Base-by-base conservation (phyloP, 2,888 invertebrate species). In the Danaus chrysippus region DNA sequence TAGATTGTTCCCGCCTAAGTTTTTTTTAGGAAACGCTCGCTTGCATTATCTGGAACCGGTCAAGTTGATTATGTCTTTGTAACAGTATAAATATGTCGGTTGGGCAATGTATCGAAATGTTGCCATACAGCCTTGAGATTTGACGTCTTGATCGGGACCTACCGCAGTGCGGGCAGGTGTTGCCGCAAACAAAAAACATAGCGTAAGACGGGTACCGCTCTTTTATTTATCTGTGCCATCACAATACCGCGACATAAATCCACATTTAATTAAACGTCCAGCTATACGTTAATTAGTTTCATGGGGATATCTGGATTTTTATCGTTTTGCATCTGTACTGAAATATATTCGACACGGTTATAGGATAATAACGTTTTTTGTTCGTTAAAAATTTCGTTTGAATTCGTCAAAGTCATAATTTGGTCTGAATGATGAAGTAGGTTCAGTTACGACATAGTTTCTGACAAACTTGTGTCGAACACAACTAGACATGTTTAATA, bases 131-230 rank as follows among this genome's bases (percentile, higher is more conserved):
- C 90, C 90, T 90, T 91, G 88, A 85, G 87, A 82, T 87, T 87
- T 91, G 89, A 90, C 84, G 89, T 88, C 89, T 90, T 88, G 90
- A 88, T 89, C 87, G 87, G 79, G 90, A 91, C 90, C 90, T 84
- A 91, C 90, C 90, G 89, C 89, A 87, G 87, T 85, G 86, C 72
- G 78, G 82, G 89, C 90, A 87, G 90, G 90, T 90, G 90, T 87
- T 85, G 80, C 79, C 72, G 75, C 77, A 72, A 71, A 83, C 76
- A 85, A 85, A 89, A 86, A 88, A 87, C 79, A 76, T 75, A 81
- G 86, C 87, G 90, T 90, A 89, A 87, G 78, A 81, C 86, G 82
- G 86, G 77, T 78, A 84, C 85, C 79, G 77, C 75, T 75, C 79
- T 80, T 78, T 79, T 82, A 78, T 80, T 83, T 82, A 82, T 81